These are phyloP conservation scores for Cephalopachus bancanus DNA, from an alignment of 2,797 vertebrate genomes.

Conservation along the genomic window DNA sequence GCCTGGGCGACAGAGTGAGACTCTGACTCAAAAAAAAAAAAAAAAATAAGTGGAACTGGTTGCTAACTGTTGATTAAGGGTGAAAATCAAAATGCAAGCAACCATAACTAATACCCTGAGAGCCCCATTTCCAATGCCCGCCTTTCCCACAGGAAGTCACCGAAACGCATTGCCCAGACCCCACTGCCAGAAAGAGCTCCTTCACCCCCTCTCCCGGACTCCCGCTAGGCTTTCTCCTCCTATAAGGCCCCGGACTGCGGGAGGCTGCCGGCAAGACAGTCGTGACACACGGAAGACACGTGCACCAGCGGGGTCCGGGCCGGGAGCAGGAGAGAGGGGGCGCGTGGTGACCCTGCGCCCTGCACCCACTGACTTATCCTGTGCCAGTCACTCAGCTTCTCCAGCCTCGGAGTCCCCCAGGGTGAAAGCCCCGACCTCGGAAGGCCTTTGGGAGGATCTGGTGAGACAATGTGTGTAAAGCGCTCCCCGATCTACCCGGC, in stretches of 20 bases:
- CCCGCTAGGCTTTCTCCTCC: neutral
- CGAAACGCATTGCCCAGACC: neutral
- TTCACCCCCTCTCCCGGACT: neutral
- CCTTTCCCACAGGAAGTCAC: neutral
- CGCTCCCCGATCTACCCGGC: neutral
- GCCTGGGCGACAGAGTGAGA: too few species aligned
- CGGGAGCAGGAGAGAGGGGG: neutral
- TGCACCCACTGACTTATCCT: neutral
- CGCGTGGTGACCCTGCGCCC: neutral
- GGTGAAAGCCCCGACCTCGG: neutral
- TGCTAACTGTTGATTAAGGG: neutral
- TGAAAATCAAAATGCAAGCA: neutral
- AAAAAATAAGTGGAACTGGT: neutral
- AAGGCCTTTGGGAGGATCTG: neutral
- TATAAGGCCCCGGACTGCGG: neutral
- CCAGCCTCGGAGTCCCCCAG: slow-evolving; percentile 7
- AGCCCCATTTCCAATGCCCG: neutral
- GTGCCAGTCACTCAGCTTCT: neutral
- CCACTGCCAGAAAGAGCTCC: neutral
- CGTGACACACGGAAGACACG: neutral
- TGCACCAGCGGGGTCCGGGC: neutral
- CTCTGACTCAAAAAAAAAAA: too few species aligned
- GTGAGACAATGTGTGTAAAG: neutral
- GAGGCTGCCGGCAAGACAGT: neutral
- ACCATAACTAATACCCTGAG: neutral